Evolutionary conservation across 2,888 invertebrate species (phyloP), one percentile per base, ranked within the genome.

Genomic region (Oscheius sp.): DNA sequence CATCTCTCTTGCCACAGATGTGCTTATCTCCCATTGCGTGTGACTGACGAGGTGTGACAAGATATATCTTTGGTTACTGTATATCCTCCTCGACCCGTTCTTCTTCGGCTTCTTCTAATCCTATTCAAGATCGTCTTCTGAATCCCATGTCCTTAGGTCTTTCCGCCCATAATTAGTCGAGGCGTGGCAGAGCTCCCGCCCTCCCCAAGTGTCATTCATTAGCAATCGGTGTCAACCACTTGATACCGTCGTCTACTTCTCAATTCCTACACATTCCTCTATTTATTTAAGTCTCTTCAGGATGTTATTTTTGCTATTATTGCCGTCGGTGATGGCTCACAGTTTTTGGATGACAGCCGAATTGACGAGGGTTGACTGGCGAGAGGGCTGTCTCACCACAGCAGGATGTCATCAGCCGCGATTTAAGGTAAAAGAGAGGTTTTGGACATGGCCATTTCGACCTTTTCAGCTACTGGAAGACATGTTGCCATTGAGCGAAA

Each of bases 281-380:
- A 3, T 43, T 66, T 23, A 52, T 45, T 46, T 76, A 35, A 9
- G 35, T 9, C 35, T 35, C n/a, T 41, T 23, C 56, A 70, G 58
- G 25, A 72, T 72, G 53, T 41, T 68, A n/a, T 23, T 73, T 7
- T 29, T 69, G 9, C 27, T 61, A 7, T 18, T 73, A 13, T 6
- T 70, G 12, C 49, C 49, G 13, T 21, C 61, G 35, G 49, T 69
- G 27, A 13, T 59, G 46, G 74, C 71, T 21, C 68, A 63, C 9
- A 56, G 72, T 1, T 86, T 86, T 72, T 86, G 86, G 86, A 72
- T 86, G n/a, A 80, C 85, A 18, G 80, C 80, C 16, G 85, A 86
- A 46, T 64, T 86, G 64, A 73, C 82, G 43, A 70, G 76, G 27
- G 85, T 85, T 58, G 82, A 80, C 41, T 86, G 85, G 80, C 74